Conservation (phyloP, 2,797 vertebrate genomes). For the Danionella dracula region DNA sequence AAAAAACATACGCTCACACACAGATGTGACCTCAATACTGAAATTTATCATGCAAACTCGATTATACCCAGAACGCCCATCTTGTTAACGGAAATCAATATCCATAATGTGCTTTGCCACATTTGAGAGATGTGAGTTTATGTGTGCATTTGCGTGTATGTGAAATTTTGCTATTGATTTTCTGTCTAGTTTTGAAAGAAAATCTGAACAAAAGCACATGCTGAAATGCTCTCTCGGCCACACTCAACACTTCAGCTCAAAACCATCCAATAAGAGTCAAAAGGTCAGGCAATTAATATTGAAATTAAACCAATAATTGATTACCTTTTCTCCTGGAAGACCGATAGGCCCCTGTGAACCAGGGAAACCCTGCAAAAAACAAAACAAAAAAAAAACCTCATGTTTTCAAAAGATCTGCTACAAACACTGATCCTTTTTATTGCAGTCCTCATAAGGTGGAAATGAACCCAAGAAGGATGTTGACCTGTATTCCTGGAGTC, state of each 20-base stretch:
- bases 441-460: neutral
- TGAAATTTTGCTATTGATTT: conserved; percentile 63
- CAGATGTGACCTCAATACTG: neutral
- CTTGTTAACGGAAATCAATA: conserved; percentile 28
- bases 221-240: conserved; percentile 29
- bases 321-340: conserved; percentile 87
- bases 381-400: conserved; percentile 44
- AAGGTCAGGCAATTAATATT: conserved; percentile 49
- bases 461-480: conserved; percentile 7
- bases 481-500: conserved; percentile 82
- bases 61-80: conserved; percentile 5
- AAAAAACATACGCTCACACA: neutral
- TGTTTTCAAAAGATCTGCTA: neutral
- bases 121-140: conserved; percentile 25
- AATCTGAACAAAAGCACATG: conserved; percentile 14
- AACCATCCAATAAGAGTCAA: conserved; percentile 48
- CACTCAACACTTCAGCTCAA: conserved; percentile 32
- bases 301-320: conserved; percentile 47
- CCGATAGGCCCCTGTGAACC: conserved; percentile 88
- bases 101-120: conserved; percentile 10
- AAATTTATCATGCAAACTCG: conserved; percentile 14
- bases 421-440: neutral
- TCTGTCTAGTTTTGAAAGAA: conserved; percentile 37
- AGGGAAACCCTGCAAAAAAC: conserved; percentile 84
- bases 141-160: neutral